These are phyloP conservation scores for Hippasteria phrygiana DNA, from an alignment of 53 echinoderm and acorn worm species.

Conservation along the genomic window DNA sequence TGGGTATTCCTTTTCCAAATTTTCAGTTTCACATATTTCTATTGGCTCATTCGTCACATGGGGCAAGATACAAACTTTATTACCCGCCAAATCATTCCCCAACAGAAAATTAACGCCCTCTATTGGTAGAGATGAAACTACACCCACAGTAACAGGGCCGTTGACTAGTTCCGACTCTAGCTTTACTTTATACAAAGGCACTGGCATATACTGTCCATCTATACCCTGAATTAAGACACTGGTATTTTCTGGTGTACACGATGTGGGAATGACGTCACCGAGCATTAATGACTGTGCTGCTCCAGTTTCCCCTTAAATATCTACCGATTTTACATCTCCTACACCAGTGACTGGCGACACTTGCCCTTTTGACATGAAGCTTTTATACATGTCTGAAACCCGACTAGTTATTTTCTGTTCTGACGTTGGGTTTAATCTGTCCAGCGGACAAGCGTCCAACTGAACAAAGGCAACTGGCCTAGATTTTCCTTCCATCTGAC, in stretches of 20 bases:
- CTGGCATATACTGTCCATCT: conserved; percentile 46
- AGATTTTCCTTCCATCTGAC: neutral
- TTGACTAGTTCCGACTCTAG: conserved; percentile 54
- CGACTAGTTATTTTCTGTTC: neutral
- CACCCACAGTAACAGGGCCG: conserved; percentile 56
- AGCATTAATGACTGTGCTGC: conserved; percentile 69
- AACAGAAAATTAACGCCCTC: conserved; percentile 64
- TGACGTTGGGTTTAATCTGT: neutral
- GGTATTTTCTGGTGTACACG: conserved; percentile 26
- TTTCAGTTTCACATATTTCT: conserved; percentile 21
- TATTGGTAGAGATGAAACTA: too few species aligned
- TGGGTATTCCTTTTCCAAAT: conserved; percentile 37
- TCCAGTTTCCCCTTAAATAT: conserved; percentile 49
- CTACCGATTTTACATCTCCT: neutral
- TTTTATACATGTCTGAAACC: neutral
- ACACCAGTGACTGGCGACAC: neutral
- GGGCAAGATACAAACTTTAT: conserved; percentile 2
- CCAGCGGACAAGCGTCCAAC: neutral
- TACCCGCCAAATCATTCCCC: conserved; percentile 68
- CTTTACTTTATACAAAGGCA: conserved; percentile 46
- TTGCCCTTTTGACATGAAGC: conserved; percentile 1
- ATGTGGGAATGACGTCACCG: conserved; percentile 9
- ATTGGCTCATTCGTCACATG: conserved; percentile 1
- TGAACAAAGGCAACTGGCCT: conserved; percentile 13
- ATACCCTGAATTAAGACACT: conserved; percentile 71